Conservation (phyloP, 2,797 vertebrate genomes). For the Eremophila alpestris region DNA sequence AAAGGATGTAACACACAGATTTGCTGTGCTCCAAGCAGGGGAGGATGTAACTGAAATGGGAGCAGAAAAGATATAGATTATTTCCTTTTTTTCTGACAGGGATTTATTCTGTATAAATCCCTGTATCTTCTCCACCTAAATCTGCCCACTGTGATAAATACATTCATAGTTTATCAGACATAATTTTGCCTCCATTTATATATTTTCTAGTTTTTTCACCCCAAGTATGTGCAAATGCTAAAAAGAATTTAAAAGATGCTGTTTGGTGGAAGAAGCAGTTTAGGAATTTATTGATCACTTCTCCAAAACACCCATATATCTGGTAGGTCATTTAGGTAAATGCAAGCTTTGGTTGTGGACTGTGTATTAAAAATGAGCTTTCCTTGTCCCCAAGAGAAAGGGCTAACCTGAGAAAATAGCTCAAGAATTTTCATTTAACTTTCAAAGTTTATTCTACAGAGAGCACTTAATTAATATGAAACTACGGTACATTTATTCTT, state of each 20-base stretch:
- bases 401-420: slow-evolving; percentile 30
- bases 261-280: not conserved
- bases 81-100: not conserved
- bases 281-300: slow-evolving; percentile 38
- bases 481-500: slow-evolving; percentile 73
- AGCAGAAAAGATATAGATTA: not conserved
- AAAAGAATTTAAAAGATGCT: not conserved
- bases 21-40: not conserved
- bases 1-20: not conserved
- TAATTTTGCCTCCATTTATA: slow-evolving; percentile 13
- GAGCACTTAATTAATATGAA: slow-evolving; percentile 71
- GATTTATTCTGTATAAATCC: not conserved
- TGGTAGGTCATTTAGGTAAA: slow-evolving; percentile 21
- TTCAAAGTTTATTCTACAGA: slow-evolving; percentile 69
- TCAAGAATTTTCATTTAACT: slow-evolving; percentile 64
- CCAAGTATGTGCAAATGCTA: not conserved
- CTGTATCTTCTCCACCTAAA: not conserved
- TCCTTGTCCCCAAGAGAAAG: slow-evolving; percentile 47
- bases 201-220: not conserved
- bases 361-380: not conserved
- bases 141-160: slow-evolving; percentile 20
- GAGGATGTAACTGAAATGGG: not conserved
- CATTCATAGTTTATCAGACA: slow-evolving; percentile 28
- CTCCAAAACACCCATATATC: slow-evolving; percentile 23
- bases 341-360: slow-evolving; percentile 3